These are phyloP conservation scores for Aphelenchoides avenae DNA, from an alignment of 1,140 invertebrate species.

Conservation along the genomic window DNA sequence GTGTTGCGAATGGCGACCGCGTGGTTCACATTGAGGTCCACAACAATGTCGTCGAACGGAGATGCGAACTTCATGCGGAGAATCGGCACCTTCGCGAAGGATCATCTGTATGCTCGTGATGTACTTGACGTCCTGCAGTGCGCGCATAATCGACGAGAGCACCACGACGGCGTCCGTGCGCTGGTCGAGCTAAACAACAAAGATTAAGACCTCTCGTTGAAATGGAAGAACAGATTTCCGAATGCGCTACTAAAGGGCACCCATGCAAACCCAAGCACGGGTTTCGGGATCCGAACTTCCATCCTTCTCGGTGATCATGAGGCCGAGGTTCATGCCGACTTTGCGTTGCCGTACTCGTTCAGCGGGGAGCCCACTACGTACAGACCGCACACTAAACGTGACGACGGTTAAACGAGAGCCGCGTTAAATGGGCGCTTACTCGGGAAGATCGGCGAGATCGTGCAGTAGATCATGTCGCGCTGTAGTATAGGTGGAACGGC, in stretches of 20 bases:
- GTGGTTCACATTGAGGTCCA: slow-evolving; percentile 94
- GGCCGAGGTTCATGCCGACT: slow-evolving; percentile 87
- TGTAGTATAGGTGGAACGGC: too few species aligned
- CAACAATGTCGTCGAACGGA: slow-evolving; percentile 68
- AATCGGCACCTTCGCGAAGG: slow-evolving; percentile 75
- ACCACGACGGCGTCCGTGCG: slow-evolving; percentile 70
- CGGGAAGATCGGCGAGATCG: slow-evolving; percentile 40
- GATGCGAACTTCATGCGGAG: slow-evolving; percentile 40
- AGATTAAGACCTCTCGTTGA: too few species aligned
- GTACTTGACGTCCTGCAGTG: slow-evolving; percentile 61
- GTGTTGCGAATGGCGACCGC: slow-evolving; percentile 88
- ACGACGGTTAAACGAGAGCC: too few species aligned
- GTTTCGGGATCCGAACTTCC: slow-evolving; percentile 42
- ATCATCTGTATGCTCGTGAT: slow-evolving; percentile 74
- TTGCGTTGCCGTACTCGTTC: slow-evolving; percentile 83
- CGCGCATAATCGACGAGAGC: slow-evolving; percentile 63
- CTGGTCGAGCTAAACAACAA: slow-evolving; percentile 71
- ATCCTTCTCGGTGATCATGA: slow-evolving; percentile 70
- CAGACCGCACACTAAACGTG: too few species aligned
- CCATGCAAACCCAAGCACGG: background rate
- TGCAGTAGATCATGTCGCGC: slow-evolving; percentile 45
- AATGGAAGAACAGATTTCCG: too few species aligned
- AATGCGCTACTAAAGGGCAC: too few species aligned
- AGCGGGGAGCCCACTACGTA: slow-evolving; percentile 91
- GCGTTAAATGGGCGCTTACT: too few species aligned